Percentiles rank a stretch among this genome's conserved stretches.
Evolutionary conservation across 1,140 invertebrate species (phyloP).

Genomic region (Hylaeus volcanicus): DNA sequence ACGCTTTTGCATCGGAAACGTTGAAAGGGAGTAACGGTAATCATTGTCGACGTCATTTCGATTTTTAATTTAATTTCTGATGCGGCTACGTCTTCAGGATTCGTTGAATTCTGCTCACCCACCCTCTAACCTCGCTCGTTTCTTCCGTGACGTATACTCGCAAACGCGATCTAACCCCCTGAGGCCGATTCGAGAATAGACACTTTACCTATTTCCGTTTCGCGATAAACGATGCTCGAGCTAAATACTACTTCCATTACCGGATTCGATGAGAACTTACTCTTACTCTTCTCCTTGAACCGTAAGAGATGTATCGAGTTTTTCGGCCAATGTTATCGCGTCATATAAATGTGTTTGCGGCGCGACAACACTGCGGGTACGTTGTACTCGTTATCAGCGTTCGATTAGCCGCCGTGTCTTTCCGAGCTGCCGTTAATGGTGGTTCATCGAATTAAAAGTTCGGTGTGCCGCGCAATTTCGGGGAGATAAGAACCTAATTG

Average conservation of each 20-base stretch:
- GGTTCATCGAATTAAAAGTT: slow-evolving; percentile 73
- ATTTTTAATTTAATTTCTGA: slow-evolving; percentile 46
- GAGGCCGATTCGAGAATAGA: background rate
- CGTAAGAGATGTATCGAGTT: background rate
- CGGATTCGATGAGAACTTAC: slow-evolving; percentile 2
- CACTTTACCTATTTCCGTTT: slow-evolving; percentile 3
- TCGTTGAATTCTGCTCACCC: background rate
- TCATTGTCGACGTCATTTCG: background rate
- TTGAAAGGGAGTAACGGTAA: slow-evolving; percentile 19
- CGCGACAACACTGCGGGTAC: background rate
- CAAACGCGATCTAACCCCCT: background rate
- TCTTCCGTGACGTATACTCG: background rate
- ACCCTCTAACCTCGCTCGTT: background rate
- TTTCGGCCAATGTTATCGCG: background rate
- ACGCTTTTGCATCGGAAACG: slow-evolving; percentile 51
- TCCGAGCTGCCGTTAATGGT: slow-evolving; percentile 54
- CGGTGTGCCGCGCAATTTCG: slow-evolving; percentile 65
- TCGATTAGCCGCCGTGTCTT: slow-evolving; percentile 19
- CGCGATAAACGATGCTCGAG: background rate
- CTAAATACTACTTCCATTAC: slow-evolving; percentile 33
- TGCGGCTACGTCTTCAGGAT: background rate
- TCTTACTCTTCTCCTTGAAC: too few species aligned
- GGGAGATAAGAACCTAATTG: slow-evolving; percentile 71
- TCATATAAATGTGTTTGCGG: background rate
- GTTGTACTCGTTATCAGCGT: slow-evolving; percentile 8